Base-by-base conservation (phyloP, 2,113 vertebrate species). In the Sylvia atricapilla region DNA sequence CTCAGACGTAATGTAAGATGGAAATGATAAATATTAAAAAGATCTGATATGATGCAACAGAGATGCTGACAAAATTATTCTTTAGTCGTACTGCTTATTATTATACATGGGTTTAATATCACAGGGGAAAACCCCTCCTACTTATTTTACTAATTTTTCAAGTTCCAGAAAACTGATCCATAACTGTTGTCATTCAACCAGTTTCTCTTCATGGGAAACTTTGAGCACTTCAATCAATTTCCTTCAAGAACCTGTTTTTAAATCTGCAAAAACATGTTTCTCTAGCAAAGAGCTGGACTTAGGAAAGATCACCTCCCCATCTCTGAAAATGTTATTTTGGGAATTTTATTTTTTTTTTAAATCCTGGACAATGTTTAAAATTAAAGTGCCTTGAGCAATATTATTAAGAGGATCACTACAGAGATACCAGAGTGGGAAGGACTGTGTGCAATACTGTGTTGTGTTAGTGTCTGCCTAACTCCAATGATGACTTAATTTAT, bases 401-500 rank as follows among this genome's bases (percentile, higher is more conserved):
- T 46, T 53, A 18, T 30, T 53, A 59, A 17, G 2, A 50, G 59
- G 47, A 50, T 23, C 0, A 2, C 33, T 74, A 47, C 53, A 31
- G 41, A 69, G 66, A n/a, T 76, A 76, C 0, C 12, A 2, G 39
- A 37, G 27, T 6, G 27, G 27, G 75, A 77, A 86, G 59, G 30
- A 39, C 21, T 5, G 3, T 28, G 8, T 2, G 6, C 25, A 80
- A 6, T 33, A 33, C 23, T 67, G n/a, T 1, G 3, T 66, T 52
- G 30, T 1, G 4, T 62, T 58, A 24, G 39, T 4, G 3, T 74
- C 73, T 94, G 55, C 62, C 39, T 46, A 9, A 55, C 53, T 63
- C 44, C 49, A 23, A 27, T 64, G 89, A 91, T 7, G 7, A 59
- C 89, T 89, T 77, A 46, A 94, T 95, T 87, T 87, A 79, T 79